phyloP scores from a whole-genome alignment of 2,888 invertebrate species.

The Teinopalpus imperialis region DNA sequence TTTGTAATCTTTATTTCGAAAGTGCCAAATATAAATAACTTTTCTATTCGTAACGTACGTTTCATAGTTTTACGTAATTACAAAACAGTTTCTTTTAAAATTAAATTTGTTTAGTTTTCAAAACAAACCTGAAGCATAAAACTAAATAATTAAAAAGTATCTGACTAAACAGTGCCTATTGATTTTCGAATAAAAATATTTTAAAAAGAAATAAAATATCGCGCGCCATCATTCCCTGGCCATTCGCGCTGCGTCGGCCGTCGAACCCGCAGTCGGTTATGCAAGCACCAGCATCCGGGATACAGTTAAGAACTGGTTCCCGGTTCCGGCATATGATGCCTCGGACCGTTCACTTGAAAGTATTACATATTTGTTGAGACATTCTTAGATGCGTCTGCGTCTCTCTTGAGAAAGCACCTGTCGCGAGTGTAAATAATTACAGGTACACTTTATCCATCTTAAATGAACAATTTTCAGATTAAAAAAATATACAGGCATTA shows the following conservation, averaged over 20 bases:
- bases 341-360: slow-evolving; percentile 14
- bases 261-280: slow-evolving; percentile 47
- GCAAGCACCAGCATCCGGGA: slow-evolving; percentile 31
- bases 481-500: too few species aligned
- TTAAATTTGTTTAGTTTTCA: too few species aligned
- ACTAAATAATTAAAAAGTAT: not conserved
- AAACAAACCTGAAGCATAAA: too few species aligned
- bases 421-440: too few species aligned
- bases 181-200: not conserved
- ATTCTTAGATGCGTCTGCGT: slow-evolving; percentile 11
- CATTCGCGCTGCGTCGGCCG: slow-evolving; percentile 38
- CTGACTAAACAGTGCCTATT: not conserved
- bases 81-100: too few species aligned
- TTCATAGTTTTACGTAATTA: too few species aligned
- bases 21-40: too few species aligned
- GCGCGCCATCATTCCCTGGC: slow-evolving; percentile 9
- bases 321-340: slow-evolving; percentile 20
- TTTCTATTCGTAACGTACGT: too few species aligned
- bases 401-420: slow-evolving; percentile 6
- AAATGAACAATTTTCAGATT: too few species aligned
- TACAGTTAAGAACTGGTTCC: slow-evolving; percentile 46
- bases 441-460: too few species aligned
- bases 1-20: too few species aligned
- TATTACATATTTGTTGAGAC: slow-evolving; percentile 11
- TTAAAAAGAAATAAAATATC: slow-evolving; percentile 7